phyloP scores from a whole-genome alignment of 2,888 invertebrate species.

The Ligdia adustata region DNA sequence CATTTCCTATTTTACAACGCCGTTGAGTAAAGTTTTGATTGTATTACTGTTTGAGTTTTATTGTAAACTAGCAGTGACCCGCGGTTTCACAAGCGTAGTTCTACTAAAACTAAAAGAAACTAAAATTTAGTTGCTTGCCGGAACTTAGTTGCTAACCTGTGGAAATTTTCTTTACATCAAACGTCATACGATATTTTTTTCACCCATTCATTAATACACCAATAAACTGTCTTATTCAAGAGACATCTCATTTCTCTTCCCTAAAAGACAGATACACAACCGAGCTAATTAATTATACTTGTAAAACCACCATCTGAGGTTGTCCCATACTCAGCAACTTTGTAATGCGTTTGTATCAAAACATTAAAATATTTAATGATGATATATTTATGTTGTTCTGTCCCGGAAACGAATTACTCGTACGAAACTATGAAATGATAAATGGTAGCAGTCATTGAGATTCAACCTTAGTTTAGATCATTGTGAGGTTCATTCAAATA shows the following conservation, averaged over 20 bases:
- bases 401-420: constrained; percentile 40
- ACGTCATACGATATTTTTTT: too few species aligned
- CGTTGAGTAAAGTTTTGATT: constrained; percentile 12
- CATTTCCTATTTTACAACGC: constrained; percentile 20
- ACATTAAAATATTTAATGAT: not conserved
- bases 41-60: constrained; percentile 13
- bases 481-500: too few species aligned
- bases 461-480: too few species aligned
- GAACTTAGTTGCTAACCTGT: too few species aligned
- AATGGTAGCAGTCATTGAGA: constrained; percentile 47
- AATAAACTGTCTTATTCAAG: not conserved
- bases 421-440: constrained; percentile 39
- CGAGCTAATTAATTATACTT: constrained; percentile 50
- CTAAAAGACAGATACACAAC: constrained; percentile 44
- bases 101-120: too few species aligned
- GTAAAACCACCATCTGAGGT: constrained; percentile 44
- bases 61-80: too few species aligned
- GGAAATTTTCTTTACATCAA: too few species aligned
- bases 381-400: constrained; percentile 2
- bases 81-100: too few species aligned
- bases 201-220: too few species aligned
- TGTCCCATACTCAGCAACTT: constrained; percentile 45
- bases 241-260: constrained; percentile 20
- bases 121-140: too few species aligned
- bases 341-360: constrained; percentile 7